These are phyloP conservation scores for Orgyia antiqua DNA, from an alignment of 2,888 invertebrate genomes.

Conservation along the genomic window DNA sequence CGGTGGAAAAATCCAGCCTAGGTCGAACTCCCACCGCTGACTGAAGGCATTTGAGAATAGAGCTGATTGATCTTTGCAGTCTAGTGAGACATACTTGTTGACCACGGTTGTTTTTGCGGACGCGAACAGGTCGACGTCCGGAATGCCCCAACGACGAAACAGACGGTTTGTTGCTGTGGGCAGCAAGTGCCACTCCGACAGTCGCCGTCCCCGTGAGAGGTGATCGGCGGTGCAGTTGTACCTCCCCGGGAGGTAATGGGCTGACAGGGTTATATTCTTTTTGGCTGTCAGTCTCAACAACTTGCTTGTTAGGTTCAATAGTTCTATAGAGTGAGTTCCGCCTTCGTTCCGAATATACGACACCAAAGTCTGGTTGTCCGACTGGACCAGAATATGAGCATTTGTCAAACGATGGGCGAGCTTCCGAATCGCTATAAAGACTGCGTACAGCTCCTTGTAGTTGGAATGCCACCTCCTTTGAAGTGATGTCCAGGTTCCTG, in stretches of 20 bases:
- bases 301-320: not conserved
- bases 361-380: conserved; percentile 8
- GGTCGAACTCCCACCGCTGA: not conserved
- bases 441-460: conserved; percentile 9
- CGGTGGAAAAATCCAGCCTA: conserved; percentile 3
- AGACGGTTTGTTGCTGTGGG: not conserved
- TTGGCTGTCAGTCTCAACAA: conserved; percentile 1
- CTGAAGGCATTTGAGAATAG: too few relatives aligned
- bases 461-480: conserved; percentile 9
- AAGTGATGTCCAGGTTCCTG: conserved; percentile 1
- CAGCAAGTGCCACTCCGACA: conserved; percentile 21
- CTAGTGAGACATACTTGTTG: not conserved
- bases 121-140: conserved; percentile 3
- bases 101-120: not conserved
- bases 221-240: conserved; percentile 9
- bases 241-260: conserved; percentile 13
- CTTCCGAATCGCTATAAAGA: not conserved
- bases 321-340: not conserved
- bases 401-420: not conserved
- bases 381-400: conserved; percentile 8
- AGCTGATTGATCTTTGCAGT: too few relatives aligned
- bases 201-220: conserved; percentile 5
- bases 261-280: conserved; percentile 9
- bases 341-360: too few relatives aligned
- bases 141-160: conserved; percentile 1